phyloP scores from a whole-genome alignment of 2,113 vertebrate genomes.

The Cairina moschata region DNA sequence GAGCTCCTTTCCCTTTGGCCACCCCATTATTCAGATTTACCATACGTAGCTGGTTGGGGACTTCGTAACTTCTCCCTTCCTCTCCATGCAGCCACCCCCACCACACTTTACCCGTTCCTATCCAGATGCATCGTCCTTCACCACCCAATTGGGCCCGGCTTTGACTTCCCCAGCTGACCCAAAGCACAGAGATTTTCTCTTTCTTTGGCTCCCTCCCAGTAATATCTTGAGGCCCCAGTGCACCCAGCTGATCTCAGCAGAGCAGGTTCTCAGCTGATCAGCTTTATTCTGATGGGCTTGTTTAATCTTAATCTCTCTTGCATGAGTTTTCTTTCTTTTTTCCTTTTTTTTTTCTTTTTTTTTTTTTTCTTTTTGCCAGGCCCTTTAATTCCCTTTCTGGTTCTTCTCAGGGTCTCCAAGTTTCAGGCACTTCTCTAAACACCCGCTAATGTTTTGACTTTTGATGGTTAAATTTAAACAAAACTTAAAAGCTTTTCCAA shows the following conservation, averaged over 20 bases:
- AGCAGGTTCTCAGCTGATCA: constrained; percentile 20
- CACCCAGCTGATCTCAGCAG: constrained; percentile 4
- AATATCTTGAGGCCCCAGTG: neutral
- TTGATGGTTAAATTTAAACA: constrained; percentile 64
- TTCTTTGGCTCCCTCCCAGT: neutral
- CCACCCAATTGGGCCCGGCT: neutral
- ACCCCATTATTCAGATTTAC: constrained; percentile 31
- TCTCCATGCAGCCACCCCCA: neutral
- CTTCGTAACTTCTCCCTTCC: neutral
- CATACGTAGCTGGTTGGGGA: neutral
- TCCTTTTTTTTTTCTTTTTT: neutral
- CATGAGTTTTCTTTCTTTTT: neutral
- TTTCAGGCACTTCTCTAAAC: constrained; percentile 65
- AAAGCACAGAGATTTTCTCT: neutral
- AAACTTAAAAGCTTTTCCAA: constrained; percentile 69
- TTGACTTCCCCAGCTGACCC: neutral
- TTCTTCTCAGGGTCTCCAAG: constrained; percentile 55
- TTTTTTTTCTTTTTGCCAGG: neutral
- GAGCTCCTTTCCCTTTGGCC: constrained; percentile 4
- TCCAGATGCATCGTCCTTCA: neutral
- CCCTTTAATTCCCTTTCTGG: constrained; percentile 56
- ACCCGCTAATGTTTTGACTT: constrained; percentile 63
- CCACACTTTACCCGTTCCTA: neutral
- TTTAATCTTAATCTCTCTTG: constrained; percentile 1
- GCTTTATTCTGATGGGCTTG: neutral